Conservation (phyloP, 2,888 invertebrate species). For the Agonopterix alstromeriana region DNA sequence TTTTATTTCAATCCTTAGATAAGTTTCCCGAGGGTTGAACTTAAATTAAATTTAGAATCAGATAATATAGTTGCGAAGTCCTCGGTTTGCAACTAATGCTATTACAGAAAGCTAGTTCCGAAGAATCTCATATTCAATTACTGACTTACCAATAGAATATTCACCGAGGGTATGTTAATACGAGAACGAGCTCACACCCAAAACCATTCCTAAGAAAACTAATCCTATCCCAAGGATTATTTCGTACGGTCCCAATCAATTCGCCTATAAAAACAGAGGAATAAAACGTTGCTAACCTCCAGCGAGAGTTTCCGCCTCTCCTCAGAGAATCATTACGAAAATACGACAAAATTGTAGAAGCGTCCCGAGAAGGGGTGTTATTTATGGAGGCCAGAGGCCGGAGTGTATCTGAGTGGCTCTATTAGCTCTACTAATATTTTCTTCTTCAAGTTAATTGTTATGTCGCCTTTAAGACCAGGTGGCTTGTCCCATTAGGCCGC, state of each 20-base stretch:
- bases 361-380: constrained; percentile 60
- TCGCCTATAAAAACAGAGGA: constrained; percentile 43
- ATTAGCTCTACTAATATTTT: constrained; percentile 74
- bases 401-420: constrained; percentile 66
- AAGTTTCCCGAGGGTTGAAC: too few species aligned
- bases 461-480: constrained; percentile 72
- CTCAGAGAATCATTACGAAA: constrained; percentile 62
- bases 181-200: constrained; percentile 26
- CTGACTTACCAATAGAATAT: constrained; percentile 19
- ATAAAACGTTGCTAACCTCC: constrained; percentile 27
- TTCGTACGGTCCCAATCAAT: constrained; percentile 62
- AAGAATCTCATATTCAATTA: constrained; percentile 39
- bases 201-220: constrained; percentile 53
- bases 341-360: constrained; percentile 63
- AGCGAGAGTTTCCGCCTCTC: constrained; percentile 36
- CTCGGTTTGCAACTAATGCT: constrained; percentile 13
- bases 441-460: constrained; percentile 72
- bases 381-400: constrained; percentile 62
- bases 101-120: background rate
- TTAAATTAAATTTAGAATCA: too few species aligned
- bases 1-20: too few species aligned
- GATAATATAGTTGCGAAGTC: background rate
- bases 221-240: constrained; percentile 59
- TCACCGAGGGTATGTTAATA: constrained; percentile 48
- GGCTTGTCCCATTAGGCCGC: constrained; percentile 65